phyloP scores from a whole-genome alignment of 2,113 vertebrate genomes.

The Bos taurus region DNA sequence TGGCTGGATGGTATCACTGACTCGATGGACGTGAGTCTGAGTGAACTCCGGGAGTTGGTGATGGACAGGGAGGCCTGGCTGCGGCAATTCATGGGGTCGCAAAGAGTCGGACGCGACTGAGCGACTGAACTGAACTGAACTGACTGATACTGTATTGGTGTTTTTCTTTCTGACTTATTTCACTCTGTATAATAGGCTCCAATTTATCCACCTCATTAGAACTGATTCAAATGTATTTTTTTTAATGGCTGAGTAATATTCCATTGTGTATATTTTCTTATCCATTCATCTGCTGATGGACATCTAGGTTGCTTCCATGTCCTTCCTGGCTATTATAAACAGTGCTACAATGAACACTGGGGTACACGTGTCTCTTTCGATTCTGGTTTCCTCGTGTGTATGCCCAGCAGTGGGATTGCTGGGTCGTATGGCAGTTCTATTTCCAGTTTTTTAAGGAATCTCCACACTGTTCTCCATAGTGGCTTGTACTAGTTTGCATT shows the following conservation, averaged over 20 bases:
- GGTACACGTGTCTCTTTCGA: rapidly evolving
- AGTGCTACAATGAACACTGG: background rate
- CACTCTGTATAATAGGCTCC: background rate
- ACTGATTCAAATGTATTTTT: background rate
- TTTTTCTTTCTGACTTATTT: background rate
- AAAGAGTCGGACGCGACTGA: no score
- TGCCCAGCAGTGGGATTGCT: background rate
- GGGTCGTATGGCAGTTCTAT: background rate
- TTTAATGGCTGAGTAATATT: background rate
- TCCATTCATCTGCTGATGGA: background rate
- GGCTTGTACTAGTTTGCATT: background rate
- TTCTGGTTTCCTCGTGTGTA: background rate
- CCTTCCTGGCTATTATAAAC: background rate
- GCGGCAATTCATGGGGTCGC: no score
- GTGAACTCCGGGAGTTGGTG: no score
- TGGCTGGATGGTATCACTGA: no score
- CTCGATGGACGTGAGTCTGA: no score
- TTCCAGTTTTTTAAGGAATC: background rate
- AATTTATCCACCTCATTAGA: background rate
- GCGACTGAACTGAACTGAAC: no score
- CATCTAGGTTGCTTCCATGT: background rate
- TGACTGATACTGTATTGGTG: background rate
- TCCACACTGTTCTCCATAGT: background rate
- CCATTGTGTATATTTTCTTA: background rate
- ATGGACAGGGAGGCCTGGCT: no score